phyloP scores from a whole-genome alignment of 2,888 invertebrate genomes.

The Cloeon dipterum region DNA sequence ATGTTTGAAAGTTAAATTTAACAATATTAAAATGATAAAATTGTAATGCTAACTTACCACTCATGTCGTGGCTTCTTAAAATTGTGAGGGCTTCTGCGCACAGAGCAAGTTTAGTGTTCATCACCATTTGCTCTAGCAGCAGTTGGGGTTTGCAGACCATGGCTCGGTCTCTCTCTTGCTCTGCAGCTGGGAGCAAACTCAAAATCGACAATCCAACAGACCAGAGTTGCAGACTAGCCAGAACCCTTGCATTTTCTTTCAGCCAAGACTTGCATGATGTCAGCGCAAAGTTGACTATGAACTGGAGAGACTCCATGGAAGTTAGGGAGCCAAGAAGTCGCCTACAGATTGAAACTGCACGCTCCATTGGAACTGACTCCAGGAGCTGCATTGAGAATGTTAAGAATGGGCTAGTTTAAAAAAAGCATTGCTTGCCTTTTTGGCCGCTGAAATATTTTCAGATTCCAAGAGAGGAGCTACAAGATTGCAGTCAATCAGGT shows the following conservation, averaged over 20 bases:
- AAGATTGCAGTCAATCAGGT: constrained; percentile 26
- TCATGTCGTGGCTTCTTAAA: background rate
- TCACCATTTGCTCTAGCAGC: constrained; percentile 63
- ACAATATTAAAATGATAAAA: background rate
- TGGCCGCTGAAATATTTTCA: constrained; percentile 16
- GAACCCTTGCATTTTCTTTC: background rate
- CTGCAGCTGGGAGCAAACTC: constrained; percentile 16
- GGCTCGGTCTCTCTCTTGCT: constrained; percentile 32
- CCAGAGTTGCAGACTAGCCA: constrained; percentile 2
- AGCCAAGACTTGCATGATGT: constrained; percentile 1
- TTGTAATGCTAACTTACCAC: background rate
- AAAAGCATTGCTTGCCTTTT: constrained; percentile 11
- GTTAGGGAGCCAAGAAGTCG: constrained; percentile 35
- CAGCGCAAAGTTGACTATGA: constrained; percentile 34
- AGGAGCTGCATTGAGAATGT: constrained; percentile 27
- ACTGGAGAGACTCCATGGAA: constrained; percentile 35
- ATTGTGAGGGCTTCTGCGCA: constrained; percentile 31
- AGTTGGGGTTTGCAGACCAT: constrained; percentile 29
- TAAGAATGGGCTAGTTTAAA: constrained; percentile 15
- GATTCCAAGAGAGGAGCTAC: constrained; percentile 30
- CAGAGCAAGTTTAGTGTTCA: constrained; percentile 59
- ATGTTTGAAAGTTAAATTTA: no score
- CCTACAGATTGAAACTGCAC: constrained; percentile 35
- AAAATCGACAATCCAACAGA: constrained; percentile 3
- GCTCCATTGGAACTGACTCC: constrained; percentile 28